Conservation (phyloP, 1,140 invertebrate species). For the Rhagoletis zephyria region DNA sequence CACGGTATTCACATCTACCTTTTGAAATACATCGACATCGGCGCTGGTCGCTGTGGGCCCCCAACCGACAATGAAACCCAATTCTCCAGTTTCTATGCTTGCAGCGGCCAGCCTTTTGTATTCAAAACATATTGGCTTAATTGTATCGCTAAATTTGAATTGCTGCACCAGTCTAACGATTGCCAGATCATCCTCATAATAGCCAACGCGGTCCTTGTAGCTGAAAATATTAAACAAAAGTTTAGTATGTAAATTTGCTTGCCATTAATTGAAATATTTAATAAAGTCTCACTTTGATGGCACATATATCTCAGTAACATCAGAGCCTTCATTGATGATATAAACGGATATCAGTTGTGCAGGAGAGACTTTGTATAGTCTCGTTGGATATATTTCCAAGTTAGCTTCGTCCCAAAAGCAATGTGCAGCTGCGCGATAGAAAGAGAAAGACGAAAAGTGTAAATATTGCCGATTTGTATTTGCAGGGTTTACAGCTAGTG, state of each 20-base stretch:
- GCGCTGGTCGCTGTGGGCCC: slow-evolving; percentile 61
- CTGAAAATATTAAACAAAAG: background rate
- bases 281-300: background rate
- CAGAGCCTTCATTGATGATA: background rate
- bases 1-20: slow-evolving; percentile 54
- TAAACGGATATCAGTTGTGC: background rate
- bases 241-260: slow-evolving; percentile 68
- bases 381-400: slow-evolving; percentile 56
- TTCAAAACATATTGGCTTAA: slow-evolving; percentile 51
- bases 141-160: slow-evolving; percentile 21
- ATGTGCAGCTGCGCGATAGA: slow-evolving; percentile 68
- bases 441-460: background rate
- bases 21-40: slow-evolving; percentile 56
- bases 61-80: slow-evolving; percentile 71
- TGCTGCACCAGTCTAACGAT: slow-evolving; percentile 40
- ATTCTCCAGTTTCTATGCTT: background rate
- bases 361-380: background rate
- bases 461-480: background rate
- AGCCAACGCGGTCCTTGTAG: background rate
- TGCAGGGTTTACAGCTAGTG: too few species aligned
- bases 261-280: slow-evolving; percentile 32
- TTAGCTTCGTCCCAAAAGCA: slow-evolving; percentile 73
- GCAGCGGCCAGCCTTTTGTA: background rate
- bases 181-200: slow-evolving; percentile 50
- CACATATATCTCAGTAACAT: background rate